Percentiles rank a stretch among this genome's conserved stretches.
Conservation (phyloP, 2,113 vertebrate genomes). For the Anoura caudifer region DNA sequence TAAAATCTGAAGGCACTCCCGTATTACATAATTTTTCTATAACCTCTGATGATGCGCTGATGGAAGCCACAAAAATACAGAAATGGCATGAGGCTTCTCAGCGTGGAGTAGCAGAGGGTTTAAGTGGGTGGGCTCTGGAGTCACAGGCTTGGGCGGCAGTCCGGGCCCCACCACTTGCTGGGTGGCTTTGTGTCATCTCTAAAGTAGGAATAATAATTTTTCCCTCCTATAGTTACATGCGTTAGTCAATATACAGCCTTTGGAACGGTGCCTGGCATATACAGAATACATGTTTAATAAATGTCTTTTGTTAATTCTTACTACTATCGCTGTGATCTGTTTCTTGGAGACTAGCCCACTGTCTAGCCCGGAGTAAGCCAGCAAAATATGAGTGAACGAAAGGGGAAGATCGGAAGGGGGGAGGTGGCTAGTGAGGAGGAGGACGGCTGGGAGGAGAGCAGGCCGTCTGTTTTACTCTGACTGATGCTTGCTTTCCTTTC, state of each 20-base stretch:
- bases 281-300: background rate
- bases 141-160: background rate
- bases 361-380: background rate
- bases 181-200: background rate
- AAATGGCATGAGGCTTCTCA: background rate
- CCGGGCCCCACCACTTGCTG: background rate
- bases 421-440: background rate
- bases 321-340: background rate
- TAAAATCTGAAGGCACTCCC: background rate
- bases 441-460: background rate
- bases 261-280: background rate
- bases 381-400: background rate
- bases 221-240: background rate
- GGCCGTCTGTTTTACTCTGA: background rate
- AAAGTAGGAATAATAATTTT: background rate
- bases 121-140: background rate
- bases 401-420: background rate
- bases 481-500: background rate
- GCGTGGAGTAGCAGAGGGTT: background rate
- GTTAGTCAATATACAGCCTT: background rate
- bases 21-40: background rate
- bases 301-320: background rate
- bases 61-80: background rate
- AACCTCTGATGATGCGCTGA: background rate
- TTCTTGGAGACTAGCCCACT: background rate